Evolutionary conservation across 2,113 vertebrate species (phyloP).

Genomic region (Sylvietta virens): DNA sequence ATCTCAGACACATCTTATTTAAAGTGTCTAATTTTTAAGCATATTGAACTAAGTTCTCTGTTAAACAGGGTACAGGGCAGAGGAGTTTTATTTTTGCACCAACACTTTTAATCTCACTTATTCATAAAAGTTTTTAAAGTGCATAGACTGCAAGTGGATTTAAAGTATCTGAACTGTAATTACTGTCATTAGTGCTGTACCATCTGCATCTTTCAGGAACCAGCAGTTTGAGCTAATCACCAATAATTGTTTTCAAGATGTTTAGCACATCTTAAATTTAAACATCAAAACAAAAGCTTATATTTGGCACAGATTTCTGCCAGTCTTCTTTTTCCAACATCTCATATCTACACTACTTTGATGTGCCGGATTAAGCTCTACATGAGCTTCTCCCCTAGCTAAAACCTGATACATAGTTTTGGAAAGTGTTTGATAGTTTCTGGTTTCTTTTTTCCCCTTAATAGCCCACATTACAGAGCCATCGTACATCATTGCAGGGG

Average conservation of each 20-base stretch:
- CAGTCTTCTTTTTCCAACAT: background rate
- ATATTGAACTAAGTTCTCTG: background rate
- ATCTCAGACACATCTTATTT: background rate
- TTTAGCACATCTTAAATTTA: conserved; percentile 59
- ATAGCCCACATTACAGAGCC: background rate
- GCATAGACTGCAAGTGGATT: conserved; percentile 27
- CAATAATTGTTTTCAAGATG: conserved; percentile 65
- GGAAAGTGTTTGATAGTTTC: background rate
- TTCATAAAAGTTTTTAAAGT: conserved; percentile 43
- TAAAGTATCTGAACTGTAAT: conserved; percentile 62
- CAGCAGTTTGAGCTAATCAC: conserved; percentile 63
- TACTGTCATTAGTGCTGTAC: conserved; percentile 38
- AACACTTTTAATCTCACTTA: conserved; percentile 18
- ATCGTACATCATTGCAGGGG: background rate
- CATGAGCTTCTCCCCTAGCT: background rate
- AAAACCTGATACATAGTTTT: background rate
- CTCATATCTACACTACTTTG: background rate
- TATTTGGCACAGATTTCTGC: conserved; percentile 52
- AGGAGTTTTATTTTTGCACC: conserved; percentile 34
- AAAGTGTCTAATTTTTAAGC: background rate
- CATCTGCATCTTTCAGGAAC: conserved; percentile 58
- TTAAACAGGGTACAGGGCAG: background rate
- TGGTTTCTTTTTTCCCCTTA: background rate
- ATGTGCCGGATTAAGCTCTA: background rate
- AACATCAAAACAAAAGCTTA: conserved; percentile 62